These are phyloP conservation scores for Climacteris rufus DNA, from an alignment of 2,113 vertebrate genomes.

Conservation along the genomic window DNA sequence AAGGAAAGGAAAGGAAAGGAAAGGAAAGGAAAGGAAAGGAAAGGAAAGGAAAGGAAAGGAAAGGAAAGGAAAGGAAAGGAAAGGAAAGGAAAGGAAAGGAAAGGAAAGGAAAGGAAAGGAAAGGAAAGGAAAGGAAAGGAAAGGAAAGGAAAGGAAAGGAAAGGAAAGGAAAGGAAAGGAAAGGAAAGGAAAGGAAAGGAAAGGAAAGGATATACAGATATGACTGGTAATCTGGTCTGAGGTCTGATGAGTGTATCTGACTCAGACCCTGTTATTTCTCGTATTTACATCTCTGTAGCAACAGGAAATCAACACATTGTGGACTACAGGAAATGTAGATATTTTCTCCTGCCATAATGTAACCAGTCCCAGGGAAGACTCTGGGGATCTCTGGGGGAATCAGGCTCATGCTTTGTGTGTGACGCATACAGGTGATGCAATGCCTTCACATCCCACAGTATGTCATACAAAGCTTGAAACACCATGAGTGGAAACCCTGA, in stretches of 20 bases:
- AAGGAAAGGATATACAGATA: neutral
- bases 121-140: too few relatives aligned
- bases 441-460: neutral
- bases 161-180: too few relatives aligned
- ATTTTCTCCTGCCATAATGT: neutral
- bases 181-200: neutral
- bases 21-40: too few relatives aligned
- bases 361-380: neutral
- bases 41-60: too few relatives aligned
- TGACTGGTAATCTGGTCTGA: neutral
- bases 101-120: too few relatives aligned
- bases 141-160: too few relatives aligned
- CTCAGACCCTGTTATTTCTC: neutral
- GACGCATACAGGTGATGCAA: neutral
- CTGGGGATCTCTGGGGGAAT: neutral
- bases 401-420: neutral
- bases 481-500: neutral
- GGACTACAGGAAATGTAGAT: neutral
- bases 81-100: too few relatives aligned
- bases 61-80: too few relatives aligned
- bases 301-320: neutral
- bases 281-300: neutral
- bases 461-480: neutral
- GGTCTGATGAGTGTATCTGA: neutral
- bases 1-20: too few relatives aligned